A percentile compares a stretch with the other conserved stretches of the same genome.
phyloP scores from a whole-genome alignment of 1,140 invertebrate species.

The Drosophila parabipectinata region DNA sequence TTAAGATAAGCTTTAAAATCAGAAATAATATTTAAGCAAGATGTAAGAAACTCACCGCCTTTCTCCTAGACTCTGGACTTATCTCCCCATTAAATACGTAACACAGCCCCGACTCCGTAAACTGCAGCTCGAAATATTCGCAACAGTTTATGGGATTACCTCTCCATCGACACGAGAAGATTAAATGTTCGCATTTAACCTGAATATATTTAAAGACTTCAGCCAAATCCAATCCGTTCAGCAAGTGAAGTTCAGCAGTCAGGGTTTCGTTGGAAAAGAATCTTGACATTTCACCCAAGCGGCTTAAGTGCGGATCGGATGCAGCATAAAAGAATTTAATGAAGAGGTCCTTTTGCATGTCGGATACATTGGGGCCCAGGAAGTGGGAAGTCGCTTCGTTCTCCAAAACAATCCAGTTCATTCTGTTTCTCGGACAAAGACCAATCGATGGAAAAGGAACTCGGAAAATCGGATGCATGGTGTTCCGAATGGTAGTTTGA shows the following conservation, averaged over 20 bases:
- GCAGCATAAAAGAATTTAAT: slow-evolving; percentile 53
- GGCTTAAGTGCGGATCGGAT: slow-evolving; percentile 40
- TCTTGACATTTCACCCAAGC: slow-evolving; percentile 24
- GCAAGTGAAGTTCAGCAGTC: slow-evolving; percentile 3
- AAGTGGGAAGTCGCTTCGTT: slow-evolving; percentile 48
- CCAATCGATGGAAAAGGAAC: slow-evolving; percentile 66
- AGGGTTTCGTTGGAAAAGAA: slow-evolving; percentile 53
- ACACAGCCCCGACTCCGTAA: slow-evolving; percentile 70
- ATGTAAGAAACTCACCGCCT: slow-evolving; percentile 28
- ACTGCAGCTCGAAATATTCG: slow-evolving; percentile 64
- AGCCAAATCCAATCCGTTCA: slow-evolving; percentile 55
- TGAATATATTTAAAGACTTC: slow-evolving; percentile 39
- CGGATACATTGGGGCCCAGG: slow-evolving; percentile 50
- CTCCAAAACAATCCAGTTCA: slow-evolving; percentile 50
- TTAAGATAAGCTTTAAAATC: neutral
- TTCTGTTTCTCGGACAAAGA: slow-evolving; percentile 57
- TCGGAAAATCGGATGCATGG: slow-evolving; percentile 61
- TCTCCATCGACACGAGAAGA: slow-evolving; percentile 57
- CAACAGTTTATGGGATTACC: slow-evolving; percentile 57
- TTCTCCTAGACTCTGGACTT: slow-evolving; percentile 19
- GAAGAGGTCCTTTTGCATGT: slow-evolving; percentile 43
- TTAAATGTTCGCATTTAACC: slow-evolving; percentile 50
- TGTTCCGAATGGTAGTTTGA: slow-evolving; percentile 71
- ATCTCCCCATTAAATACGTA: slow-evolving; percentile 67
- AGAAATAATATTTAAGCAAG: neutral